phyloP scores from a whole-genome alignment of 2,797 vertebrate genomes.

The Chromis chromis region DNA sequence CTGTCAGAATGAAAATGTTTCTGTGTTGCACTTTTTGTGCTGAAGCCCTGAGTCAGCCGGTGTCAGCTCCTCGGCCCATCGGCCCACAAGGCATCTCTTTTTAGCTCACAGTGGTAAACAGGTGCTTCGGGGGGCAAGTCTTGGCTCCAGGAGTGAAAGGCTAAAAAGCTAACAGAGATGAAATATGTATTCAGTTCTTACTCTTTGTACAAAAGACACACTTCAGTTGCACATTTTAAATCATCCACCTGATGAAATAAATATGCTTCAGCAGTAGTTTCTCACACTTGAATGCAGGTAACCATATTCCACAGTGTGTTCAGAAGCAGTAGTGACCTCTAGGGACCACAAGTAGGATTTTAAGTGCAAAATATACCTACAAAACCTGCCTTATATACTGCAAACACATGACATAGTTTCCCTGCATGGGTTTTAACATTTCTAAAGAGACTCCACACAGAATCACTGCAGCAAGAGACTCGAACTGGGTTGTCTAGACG shows the following conservation, averaged over 20 bases:
- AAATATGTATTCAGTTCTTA: background rate
- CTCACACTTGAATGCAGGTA: background rate
- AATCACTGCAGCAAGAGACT: background rate
- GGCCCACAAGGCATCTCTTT: conserved; percentile 13
- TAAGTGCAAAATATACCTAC: background rate
- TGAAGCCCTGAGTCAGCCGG: conserved; percentile 51
- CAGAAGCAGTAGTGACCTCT: conserved; percentile 19
- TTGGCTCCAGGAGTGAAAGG: conserved; percentile 4
- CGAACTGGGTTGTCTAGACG: too few relatives aligned
- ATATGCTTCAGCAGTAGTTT: background rate
- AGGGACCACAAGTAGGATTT: background rate
- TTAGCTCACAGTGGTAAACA: conserved; percentile 35
- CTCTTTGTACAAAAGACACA: background rate
- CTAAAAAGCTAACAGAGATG: background rate
- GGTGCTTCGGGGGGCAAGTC: conserved; percentile 3
- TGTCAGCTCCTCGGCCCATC: conserved; percentile 24
- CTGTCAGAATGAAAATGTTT: conserved; percentile 51
- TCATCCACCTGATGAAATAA: background rate
- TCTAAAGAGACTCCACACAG: background rate
- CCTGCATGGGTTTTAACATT: background rate
- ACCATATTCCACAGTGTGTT: background rate
- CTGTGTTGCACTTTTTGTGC: conserved; percentile 35
- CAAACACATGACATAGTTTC: background rate
- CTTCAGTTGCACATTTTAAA: background rate
- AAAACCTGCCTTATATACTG: background rate